Conservation (phyloP, 1,140 invertebrate species). For the Drosophila dunni region DNA sequence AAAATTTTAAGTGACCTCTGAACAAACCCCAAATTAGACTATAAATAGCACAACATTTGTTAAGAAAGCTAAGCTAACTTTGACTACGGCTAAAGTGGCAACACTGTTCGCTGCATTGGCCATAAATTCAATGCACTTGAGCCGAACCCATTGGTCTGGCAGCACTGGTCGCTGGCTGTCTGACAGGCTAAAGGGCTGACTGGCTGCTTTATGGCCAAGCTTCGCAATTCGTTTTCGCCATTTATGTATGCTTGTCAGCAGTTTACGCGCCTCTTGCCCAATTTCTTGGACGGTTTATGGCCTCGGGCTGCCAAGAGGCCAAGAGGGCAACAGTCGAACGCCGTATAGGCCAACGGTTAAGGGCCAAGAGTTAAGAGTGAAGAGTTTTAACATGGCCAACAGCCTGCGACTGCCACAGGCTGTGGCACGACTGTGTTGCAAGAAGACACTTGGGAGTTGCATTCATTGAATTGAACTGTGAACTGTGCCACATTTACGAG, state of each 20-base stretch:
- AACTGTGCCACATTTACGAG: slow-evolving; percentile 14
- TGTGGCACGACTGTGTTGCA: slow-evolving; percentile 22
- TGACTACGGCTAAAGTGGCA: no score
- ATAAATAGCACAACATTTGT: no score
- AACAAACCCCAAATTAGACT: no score
- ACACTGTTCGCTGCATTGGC: slow-evolving; percentile 8
- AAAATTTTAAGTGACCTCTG: no score
- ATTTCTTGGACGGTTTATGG: slow-evolving; percentile 68
- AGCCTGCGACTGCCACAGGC: background rate
- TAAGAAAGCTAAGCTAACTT: no score
- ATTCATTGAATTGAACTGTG: slow-evolving; percentile 11
- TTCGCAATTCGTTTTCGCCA: slow-evolving; percentile 11
- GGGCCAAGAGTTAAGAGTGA: background rate
- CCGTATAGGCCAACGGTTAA: background rate
- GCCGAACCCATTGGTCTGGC: slow-evolving; percentile 26
- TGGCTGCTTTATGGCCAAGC: slow-evolving; percentile 54
- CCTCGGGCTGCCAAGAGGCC: slow-evolving; percentile 8
- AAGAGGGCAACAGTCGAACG: background rate
- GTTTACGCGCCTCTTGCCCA: slow-evolving; percentile 49
- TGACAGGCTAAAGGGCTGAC: background rate
- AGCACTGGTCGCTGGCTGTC: background rate
- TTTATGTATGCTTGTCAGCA: slow-evolving; percentile 47
- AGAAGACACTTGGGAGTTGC: slow-evolving; percentile 8
- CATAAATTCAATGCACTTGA: slow-evolving; percentile 52
- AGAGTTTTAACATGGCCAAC: background rate